Base-by-base conservation (phyloP, 2,888 invertebrate genomes). In the Copidosoma aretas region DNA sequence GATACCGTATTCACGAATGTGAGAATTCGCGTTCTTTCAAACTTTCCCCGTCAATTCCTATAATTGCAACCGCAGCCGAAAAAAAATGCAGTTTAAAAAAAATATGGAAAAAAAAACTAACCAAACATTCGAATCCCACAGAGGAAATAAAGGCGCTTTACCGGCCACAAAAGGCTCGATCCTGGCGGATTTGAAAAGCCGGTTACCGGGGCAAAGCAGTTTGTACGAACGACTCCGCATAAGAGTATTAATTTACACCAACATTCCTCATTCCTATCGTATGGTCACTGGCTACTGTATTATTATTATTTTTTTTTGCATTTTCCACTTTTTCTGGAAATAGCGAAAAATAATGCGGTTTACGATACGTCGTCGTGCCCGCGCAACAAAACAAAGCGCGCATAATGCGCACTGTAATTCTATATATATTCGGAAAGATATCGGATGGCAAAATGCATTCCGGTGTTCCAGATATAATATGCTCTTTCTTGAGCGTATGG, bases 201-300 rank as follows among this genome's bases (percentile, higher is more conserved):
- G 12, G 19, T 10, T 32, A 46, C 43, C 43, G 12, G 43, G 43
- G 24, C 24, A 21, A 4, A 52, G 19, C 19, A 19, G 32, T 32
- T 32, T 32, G 32, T 32, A 32, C 32, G 8, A 32, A 32, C 32
- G 32, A 32, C 32, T 32, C 32, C 32, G n/a, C 46, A 21, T 10
- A 10, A n/a, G 54, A 43, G 62, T 63, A 56, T 63, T 63, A 46
- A 63, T 63, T 63, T 63, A 56, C 56, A 63, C 56, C 56, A 21
- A 56, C 43, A 46, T 46, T 46, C 43, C 17, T 46, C 43, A 12
- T 17, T 14, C 15, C 15, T 14, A 46, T 14, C 15, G 4, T 46
- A 17, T 15, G 43, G 4, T 1, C 15, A 14, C 15, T 12, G 53
- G 56, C 56, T 56, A 56, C 56, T 56, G 56, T 17, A 5, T 56